Conservation (phyloP, 2,888 invertebrate genomes). For the Clistopyga incitator region DNA sequence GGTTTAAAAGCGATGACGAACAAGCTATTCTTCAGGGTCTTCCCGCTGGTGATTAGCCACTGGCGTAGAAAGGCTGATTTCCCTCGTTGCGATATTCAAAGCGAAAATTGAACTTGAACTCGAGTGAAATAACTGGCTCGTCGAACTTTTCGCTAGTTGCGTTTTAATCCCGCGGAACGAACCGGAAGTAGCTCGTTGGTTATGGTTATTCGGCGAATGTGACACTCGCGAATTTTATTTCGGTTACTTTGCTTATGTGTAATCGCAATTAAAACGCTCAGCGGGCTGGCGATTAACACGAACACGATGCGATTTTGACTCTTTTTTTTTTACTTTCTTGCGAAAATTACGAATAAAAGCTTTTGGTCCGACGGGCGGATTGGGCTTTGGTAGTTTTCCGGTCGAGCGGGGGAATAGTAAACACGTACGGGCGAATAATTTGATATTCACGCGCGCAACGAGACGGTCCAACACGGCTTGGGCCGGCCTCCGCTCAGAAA, state of each 20-base stretch:
- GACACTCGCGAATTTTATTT: conserved; percentile 23
- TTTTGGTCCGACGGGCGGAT: neutral
- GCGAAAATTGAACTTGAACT: neutral
- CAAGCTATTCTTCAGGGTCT: conserved; percentile 26
- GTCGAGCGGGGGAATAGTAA: conserved; percentile 7
- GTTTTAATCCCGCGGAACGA: conserved; percentile 14
- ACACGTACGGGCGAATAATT: conserved; percentile 29
- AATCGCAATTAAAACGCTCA: neutral
- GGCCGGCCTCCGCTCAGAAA: conserved; percentile 83
- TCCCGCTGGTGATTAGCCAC: conserved; percentile 12
- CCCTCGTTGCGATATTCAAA: neutral
- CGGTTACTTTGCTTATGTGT: neutral
- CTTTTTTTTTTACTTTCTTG: conserved; percentile 27
- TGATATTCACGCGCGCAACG: conserved; percentile 65
- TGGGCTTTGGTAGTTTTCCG: conserved; percentile 6
- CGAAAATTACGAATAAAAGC: conserved; percentile 6
- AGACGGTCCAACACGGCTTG: conserved; percentile 81
- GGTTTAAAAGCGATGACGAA: conserved; percentile 25
- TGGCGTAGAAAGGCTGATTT: neutral
- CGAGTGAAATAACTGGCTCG: neutral
- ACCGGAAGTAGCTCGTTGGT: neutral
- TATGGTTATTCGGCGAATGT: neutral
- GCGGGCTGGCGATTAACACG: neutral
- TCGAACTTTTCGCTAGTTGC: conserved; percentile 1
- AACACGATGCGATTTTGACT: neutral